A percentile compares a stretch with the other conserved stretches of the same genome.
These are phyloP conservation scores for Ichneumoninae sp. DNA, from an alignment of 2,888 invertebrate genomes.

Conservation along the genomic window DNA sequence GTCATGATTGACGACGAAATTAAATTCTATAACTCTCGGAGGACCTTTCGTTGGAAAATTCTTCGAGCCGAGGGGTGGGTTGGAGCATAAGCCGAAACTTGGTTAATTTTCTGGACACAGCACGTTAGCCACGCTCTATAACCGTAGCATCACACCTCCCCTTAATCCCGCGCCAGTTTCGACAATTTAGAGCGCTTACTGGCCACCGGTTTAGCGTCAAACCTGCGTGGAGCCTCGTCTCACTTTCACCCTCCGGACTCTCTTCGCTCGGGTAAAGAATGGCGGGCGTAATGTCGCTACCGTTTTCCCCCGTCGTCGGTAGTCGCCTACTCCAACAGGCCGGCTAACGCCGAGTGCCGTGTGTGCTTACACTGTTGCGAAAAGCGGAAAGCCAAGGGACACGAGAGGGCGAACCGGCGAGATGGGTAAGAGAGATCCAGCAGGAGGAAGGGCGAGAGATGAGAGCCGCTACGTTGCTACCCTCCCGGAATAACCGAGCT, in stretches of 20 bases:
- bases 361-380: constrained; percentile 50
- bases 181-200: constrained; percentile 79
- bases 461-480: constrained; percentile 74
- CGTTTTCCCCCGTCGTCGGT: constrained; percentile 39
- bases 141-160: constrained; percentile 46
- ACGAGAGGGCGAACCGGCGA: constrained; percentile 44
- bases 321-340: constrained; percentile 16
- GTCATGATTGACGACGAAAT: constrained; percentile 60
- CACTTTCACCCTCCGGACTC: constrained; percentile 58
- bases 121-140: constrained; percentile 41
- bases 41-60: constrained; percentile 58
- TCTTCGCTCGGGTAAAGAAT: constrained; percentile 76
- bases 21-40: constrained; percentile 65
- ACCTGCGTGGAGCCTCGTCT: constrained; percentile 68
- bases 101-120: constrained; percentile 74
- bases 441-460: constrained; percentile 56
- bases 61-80: constrained; percentile 30
- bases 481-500: constrained; percentile 82
- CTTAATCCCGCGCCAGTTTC: constrained; percentile 80
- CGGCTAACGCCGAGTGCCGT: constrained; percentile 16
- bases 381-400: constrained; percentile 60
- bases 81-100: background rate
- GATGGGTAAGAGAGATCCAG: constrained; percentile 43
- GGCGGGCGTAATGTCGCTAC: constrained; percentile 74
- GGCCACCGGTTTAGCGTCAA: constrained; percentile 79